A percentile compares a stretch with the other conserved stretches of the same genome.
Evolutionary conservation across 2,113 vertebrate species (phyloP).

Genomic region (Anarhynchus alexandrinus): DNA sequence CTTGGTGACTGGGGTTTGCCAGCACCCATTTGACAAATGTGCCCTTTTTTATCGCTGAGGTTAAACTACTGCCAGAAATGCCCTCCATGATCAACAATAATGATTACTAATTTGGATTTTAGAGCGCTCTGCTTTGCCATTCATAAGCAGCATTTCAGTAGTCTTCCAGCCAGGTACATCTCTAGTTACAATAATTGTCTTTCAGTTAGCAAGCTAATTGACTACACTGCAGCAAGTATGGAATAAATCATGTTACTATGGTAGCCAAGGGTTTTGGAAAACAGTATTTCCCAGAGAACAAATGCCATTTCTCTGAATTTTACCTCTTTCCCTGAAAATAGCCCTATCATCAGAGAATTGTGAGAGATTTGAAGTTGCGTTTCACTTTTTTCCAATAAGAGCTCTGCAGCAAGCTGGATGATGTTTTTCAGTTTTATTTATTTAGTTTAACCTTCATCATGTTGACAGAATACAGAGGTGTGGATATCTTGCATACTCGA

Average conservation of each 20-base stretch:
- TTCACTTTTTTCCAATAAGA: background rate
- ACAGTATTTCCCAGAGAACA: constrained; percentile 52
- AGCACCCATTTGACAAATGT: background rate
- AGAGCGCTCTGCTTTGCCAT: background rate
- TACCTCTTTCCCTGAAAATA: constrained; percentile 56
- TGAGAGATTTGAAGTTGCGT: background rate
- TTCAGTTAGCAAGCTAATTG: constrained; percentile 55
- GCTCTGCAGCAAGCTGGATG: background rate
- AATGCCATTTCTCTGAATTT: constrained; percentile 60
- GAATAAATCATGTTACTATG: constrained; percentile 69
- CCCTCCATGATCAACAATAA: background rate
- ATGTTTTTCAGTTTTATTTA: background rate
- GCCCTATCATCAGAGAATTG: background rate
- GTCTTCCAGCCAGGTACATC: constrained; percentile 35
- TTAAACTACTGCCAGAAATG: constrained; percentile 24
- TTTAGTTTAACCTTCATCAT: background rate
- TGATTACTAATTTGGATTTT: background rate
- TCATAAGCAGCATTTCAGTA: background rate
- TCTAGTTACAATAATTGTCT: constrained; percentile 45
- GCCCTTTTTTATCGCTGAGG: background rate
- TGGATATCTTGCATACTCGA: background rate
- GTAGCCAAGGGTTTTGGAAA: constrained; percentile 70
- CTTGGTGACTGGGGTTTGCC: background rate
- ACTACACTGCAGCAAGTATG: background rate
- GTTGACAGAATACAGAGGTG: background rate